Evolutionary conservation across 2,113 vertebrate species (phyloP).

Genomic region (Dolichotis patagonum): DNA sequence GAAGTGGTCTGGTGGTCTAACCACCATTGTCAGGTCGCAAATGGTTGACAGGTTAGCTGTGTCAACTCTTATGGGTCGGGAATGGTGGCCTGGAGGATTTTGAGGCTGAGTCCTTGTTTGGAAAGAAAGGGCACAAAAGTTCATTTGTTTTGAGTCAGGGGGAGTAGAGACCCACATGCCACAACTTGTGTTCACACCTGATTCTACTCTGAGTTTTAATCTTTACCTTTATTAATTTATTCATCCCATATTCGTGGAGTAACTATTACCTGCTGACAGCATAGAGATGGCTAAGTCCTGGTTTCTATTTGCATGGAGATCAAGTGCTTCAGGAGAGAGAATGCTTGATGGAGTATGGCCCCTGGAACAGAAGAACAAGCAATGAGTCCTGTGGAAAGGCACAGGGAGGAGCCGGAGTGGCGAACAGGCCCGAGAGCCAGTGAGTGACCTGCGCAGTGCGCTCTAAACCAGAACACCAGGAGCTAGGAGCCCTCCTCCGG

Average conservation of each 20-base stretch:
- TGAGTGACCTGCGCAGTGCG: not conserved
- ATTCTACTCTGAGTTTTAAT: constrained; percentile 1
- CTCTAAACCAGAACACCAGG: not conserved
- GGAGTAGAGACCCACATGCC: fast-evolving
- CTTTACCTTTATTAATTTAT: constrained; percentile 28
- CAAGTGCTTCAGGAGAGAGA: not conserved
- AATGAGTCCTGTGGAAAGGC: not conserved
- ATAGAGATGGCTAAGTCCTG: not conserved
- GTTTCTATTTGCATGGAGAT: not conserved
- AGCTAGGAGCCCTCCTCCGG: not conserved
- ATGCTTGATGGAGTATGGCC: not conserved
- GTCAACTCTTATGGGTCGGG: not conserved
- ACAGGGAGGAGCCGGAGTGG: not conserved
- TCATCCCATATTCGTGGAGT: not conserved
- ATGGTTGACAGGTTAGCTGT: not conserved
- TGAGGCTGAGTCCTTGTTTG: not conserved
- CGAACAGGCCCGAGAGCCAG: not conserved
- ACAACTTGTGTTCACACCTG: not conserved
- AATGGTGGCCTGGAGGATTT: not conserved
- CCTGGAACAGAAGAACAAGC: not conserved
- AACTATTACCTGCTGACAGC: not conserved
- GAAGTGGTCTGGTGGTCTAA: not conserved
- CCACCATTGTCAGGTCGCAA: not conserved
- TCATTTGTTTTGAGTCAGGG: not conserved
- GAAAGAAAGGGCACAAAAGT: not conserved